Conservation (phyloP, 2,888 invertebrate genomes). For the Tipula unca region DNA sequence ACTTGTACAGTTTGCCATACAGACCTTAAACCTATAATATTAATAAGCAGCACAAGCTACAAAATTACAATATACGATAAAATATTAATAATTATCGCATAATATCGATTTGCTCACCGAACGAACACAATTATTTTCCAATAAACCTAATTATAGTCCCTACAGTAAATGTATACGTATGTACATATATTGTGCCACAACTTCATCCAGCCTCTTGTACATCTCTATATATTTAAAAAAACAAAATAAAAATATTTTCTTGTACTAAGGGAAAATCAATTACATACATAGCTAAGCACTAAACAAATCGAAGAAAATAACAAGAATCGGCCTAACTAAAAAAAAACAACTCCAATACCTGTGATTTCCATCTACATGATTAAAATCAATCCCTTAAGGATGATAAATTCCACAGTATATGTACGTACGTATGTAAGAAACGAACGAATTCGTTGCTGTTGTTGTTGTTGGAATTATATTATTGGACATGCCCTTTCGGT, state of each 20-base stretch:
- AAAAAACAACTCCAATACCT: not conserved
- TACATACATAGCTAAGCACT: not conserved
- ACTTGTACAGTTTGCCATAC: too few species aligned
- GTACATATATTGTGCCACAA: not conserved
- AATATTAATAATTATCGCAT: not conserved
- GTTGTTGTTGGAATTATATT: not conserved
- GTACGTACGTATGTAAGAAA: not conserved
- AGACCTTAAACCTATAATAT: too few species aligned
- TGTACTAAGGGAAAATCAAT: not conserved
- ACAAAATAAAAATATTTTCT: not conserved
- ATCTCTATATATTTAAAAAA: not conserved
- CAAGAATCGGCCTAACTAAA: not conserved
- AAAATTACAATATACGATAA: not conserved
- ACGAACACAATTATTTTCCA: not conserved
- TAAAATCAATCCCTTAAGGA: constrained; percentile 8
- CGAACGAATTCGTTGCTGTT: not conserved
- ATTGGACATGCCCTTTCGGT: not conserved
- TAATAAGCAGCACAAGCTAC: too few species aligned
- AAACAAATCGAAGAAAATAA: not conserved
- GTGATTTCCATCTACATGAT: not conserved
- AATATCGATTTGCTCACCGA: not conserved
- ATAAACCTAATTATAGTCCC: not conserved
- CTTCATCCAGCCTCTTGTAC: not conserved
- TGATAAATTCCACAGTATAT: not conserved
- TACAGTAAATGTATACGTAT: not conserved